phyloP scores from a whole-genome alignment of 2,797 vertebrate species.

The Cirrhinus molitorella region DNA sequence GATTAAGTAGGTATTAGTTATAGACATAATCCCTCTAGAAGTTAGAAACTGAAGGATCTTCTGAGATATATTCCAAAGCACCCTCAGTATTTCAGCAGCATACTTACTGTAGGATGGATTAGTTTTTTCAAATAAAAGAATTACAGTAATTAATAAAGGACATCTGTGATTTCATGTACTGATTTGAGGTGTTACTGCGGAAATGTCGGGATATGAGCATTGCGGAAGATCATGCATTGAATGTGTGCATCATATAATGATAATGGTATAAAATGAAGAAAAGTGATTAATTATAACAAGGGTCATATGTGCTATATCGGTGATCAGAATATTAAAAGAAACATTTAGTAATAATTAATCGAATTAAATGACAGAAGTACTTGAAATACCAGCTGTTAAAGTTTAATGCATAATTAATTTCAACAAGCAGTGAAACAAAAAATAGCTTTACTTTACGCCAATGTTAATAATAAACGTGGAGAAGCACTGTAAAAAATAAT shows the following conservation, averaged over 20 bases:
- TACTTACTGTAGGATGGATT: conserved; percentile 10
- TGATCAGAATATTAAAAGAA: neutral
- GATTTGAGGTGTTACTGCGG: neutral
- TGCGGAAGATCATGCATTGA: neutral
- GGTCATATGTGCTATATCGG: neutral
- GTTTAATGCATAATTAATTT: neutral
- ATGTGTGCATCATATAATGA: neutral
- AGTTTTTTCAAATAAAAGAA: neutral
- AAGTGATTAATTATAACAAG: neutral
- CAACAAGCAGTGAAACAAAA: neutral
- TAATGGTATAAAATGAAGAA: neutral
- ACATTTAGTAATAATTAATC: neutral
- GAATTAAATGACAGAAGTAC: neutral
- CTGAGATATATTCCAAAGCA: conserved; percentile 1
- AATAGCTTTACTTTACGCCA: neutral
- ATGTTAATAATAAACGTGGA: neutral
- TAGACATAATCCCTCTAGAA: conserved; percentile 19
- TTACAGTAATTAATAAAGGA: neutral
- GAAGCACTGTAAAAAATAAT: neutral
- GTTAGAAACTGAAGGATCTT: conserved; percentile 18
- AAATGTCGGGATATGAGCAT: neutral
- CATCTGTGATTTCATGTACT: neutral
- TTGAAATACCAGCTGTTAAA: neutral
- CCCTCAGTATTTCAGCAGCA: neutral
- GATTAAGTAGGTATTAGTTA: conserved; percentile 25